Evolutionary conservation across 2,113 vertebrate species (phyloP).

Genomic region (Crotalus horridus): DNA sequence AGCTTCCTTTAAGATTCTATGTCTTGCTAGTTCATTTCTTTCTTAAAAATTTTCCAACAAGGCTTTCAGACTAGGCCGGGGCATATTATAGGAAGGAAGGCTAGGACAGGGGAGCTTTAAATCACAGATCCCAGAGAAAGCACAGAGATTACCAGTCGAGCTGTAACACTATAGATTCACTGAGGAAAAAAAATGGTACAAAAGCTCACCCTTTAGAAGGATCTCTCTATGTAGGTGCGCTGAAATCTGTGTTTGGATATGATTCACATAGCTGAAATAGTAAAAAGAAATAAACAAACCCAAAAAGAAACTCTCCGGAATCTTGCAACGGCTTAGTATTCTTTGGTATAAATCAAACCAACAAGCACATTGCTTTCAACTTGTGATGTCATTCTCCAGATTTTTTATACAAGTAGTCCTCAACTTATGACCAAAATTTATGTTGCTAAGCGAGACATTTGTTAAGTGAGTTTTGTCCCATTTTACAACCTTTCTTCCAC

Average conservation of each 20-base stretch:
- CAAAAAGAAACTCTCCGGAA: background rate
- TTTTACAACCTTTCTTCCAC: background rate
- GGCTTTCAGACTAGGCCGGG: conserved; percentile 51
- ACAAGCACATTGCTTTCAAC: conserved; percentile 9
- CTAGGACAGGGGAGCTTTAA: conserved; percentile 55
- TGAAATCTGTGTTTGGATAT: background rate
- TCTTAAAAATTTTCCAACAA: conserved; percentile 66
- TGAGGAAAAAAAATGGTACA: conserved; percentile 47
- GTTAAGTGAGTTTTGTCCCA: background rate
- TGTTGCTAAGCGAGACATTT: background rate
- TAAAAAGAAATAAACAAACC: background rate
- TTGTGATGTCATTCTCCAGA: conserved; percentile 34
- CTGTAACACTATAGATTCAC: conserved; percentile 36
- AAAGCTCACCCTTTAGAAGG: background rate
- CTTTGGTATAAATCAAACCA: background rate
- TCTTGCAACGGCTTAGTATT: background rate
- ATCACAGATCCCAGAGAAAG: conserved; percentile 54
- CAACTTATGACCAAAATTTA: background rate
- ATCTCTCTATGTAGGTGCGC: background rate
- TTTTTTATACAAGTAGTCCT: background rate
- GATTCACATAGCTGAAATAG: conserved; percentile 12
- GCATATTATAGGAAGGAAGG: conserved; percentile 43
- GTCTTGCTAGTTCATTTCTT: conserved; percentile 72
- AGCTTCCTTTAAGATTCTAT: conserved; percentile 74
- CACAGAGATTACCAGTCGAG: conserved; percentile 18